Evolutionary conservation across 2,888 invertebrate genomes (phyloP), one percentile per base, ranked within the genome.

Genomic region (Drosophila eohydei): DNA sequence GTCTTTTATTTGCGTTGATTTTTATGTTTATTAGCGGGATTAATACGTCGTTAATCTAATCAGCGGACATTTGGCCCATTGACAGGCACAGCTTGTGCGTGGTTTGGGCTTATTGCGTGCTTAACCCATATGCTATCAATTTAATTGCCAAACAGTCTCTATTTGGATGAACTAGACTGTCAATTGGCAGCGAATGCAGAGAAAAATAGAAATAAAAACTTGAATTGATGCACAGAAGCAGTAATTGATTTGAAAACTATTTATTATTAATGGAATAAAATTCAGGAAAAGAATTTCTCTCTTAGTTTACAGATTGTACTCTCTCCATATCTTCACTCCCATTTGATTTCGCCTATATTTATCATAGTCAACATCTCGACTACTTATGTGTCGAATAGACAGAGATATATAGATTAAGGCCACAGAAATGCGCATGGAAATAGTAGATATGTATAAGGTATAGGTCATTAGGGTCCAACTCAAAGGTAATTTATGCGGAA

Each of bases 1-100:
- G 55, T 77, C 75, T 71, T 80, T 73, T 78, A 89, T 89, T 88
- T 86, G 77, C 71, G 60, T 67, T 74, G 77, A 77, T 75, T 83
- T 88, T 89, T 78, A 82, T 87, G 89, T 88, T 90, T 90, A 90
- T 91, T 91, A 89, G 89, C 78, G 44, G 90, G 91, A 91, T 91
- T 91, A 91, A 83, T 77, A 81, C 70, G 77, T 86, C 90, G 74
- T 85, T 83, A 82, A 81, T 78, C 82, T 84, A 91, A 91, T 91
- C 82, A 85, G 84, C 81, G 84, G 77, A 78, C 78, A 86, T 80
- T 80, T 28, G 41, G 9, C 2, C 28, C 50, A 48, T 40, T 41
- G 41, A 38, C 26, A 40, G 59, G 41, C 43, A n/a, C 38, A 43
- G 28, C 44, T 62, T 60, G 57, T 46, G 68, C 30, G n/a, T 16